Evolutionary conservation across 2,113 vertebrate species (phyloP).

Genomic region (Lophura nycthemera): DNA sequence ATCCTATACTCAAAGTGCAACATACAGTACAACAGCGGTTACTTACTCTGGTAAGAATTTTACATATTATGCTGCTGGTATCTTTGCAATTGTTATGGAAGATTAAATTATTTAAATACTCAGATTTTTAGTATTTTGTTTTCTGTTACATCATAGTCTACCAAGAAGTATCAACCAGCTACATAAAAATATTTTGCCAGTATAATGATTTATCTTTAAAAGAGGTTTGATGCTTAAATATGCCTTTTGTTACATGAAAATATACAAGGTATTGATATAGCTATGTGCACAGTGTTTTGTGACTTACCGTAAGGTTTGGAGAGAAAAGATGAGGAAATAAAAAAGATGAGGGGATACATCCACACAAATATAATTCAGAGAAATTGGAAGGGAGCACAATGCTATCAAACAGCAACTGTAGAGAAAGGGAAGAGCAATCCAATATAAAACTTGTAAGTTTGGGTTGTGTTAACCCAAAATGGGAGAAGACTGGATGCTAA

Average conservation of each 20-base stretch:
- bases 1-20: slow-evolving; percentile 95
- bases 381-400: background rate
- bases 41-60: slow-evolving; percentile 91
- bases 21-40: slow-evolving; percentile 96
- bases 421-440: background rate
- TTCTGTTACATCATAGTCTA: background rate
- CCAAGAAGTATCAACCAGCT: background rate
- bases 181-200: background rate
- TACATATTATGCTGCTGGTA: background rate
- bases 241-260: background rate
- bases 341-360: background rate
- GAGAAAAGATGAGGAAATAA: no score
- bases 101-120: background rate
- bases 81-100: background rate
- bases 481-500: background rate
- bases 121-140: background rate
- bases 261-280: background rate
- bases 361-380: background rate
- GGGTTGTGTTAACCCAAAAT: background rate
- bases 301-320: background rate
- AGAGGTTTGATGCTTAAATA: background rate
- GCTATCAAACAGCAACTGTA: background rate
- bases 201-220: background rate
- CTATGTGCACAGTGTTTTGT: background rate
- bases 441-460: background rate